A percentile compares a stretch with the other conserved stretches of the same genome.
Evolutionary conservation across 2,888 invertebrate genomes (phyloP).

Genomic region (Trachelus stipa): DNA sequence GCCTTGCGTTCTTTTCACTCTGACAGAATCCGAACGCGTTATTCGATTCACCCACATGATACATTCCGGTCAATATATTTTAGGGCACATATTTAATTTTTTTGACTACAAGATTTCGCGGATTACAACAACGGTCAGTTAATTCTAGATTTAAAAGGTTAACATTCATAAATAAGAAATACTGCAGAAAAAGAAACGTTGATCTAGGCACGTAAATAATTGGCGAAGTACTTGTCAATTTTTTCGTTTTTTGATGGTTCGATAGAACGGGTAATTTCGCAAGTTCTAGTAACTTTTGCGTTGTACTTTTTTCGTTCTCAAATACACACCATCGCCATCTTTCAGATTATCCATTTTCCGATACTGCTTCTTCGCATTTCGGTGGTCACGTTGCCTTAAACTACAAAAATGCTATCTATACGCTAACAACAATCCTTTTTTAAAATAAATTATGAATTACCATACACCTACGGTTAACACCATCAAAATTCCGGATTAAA

Average conservation of each 20-base stretch:
- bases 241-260: background rate
- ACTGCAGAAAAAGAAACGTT: slow-evolving; percentile 29
- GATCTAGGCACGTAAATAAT: slow-evolving; percentile 44
- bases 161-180: slow-evolving; percentile 23
- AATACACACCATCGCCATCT: too few relatives aligned
- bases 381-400: background rate
- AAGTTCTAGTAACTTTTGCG: too few relatives aligned
- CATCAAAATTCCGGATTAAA: slow-evolving; percentile 6
- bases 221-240: slow-evolving; percentile 38
- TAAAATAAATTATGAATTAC: background rate
- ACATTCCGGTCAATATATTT: background rate
- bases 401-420: slow-evolving; percentile 19
- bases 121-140: slow-evolving; percentile 3
- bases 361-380: background rate
- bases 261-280: background rate
- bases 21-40: too few relatives aligned
- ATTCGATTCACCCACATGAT: background rate
- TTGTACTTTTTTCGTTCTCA: too few relatives aligned
- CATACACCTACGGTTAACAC: background rate
- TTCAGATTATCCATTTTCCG: background rate
- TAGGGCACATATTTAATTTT: background rate
- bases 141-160: slow-evolving; percentile 1
- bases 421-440: slow-evolving; percentile 19
- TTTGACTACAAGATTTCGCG: background rate
- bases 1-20: too few relatives aligned